A percentile compares a stretch with the other conserved stretches of the same genome.
Conservation (phyloP, 2,888 invertebrate genomes). For the Toxonevra muliebris region DNA sequence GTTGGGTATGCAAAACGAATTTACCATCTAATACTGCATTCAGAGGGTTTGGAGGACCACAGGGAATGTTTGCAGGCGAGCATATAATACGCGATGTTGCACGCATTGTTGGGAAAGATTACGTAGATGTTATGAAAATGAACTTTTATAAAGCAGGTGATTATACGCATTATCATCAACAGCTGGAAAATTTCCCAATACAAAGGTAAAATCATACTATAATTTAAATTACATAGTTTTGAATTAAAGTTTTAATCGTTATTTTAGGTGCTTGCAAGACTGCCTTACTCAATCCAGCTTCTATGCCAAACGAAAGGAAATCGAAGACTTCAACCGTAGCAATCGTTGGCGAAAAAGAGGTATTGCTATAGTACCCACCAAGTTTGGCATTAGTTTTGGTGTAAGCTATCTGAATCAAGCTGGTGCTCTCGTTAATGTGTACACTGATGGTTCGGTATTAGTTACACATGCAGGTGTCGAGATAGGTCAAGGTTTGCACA, state of each 20-base stretch:
- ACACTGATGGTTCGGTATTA: conserved; percentile 87
- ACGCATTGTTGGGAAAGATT: conserved; percentile 71
- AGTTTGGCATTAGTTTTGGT: conserved; percentile 86
- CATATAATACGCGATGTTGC: conserved; percentile 81
- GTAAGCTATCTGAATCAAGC: conserved; percentile 82
- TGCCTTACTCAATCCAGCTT: conserved; percentile 76
- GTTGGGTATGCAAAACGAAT: conserved; percentile 86
- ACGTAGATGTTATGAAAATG: conserved; percentile 72
- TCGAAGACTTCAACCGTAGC: conserved; percentile 78
- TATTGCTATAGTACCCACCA: conserved; percentile 81
- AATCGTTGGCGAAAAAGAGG: conserved; percentile 90
- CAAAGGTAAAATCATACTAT: conserved; percentile 53
- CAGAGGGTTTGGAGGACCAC: conserved; percentile 90
- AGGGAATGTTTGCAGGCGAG: conserved; percentile 89
- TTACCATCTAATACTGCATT: conserved; percentile 93
- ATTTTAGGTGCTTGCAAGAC: conserved; percentile 78
- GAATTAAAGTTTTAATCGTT: not conserved
- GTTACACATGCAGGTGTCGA: conserved; percentile 93
- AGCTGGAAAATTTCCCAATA: conserved; percentile 77
- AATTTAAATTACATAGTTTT: not conserved
- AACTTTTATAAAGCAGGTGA: conserved; percentile 87
- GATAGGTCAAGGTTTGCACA: conserved; percentile 97
- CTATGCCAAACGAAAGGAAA: conserved; percentile 67
- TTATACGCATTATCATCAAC: conserved; percentile 80
- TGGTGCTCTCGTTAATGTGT: conserved; percentile 88